Evolutionary conservation across 2,113 vertebrate species (phyloP), one percentile per base, ranked within the genome.

Genomic region (Ammodramus savannarum): DNA sequence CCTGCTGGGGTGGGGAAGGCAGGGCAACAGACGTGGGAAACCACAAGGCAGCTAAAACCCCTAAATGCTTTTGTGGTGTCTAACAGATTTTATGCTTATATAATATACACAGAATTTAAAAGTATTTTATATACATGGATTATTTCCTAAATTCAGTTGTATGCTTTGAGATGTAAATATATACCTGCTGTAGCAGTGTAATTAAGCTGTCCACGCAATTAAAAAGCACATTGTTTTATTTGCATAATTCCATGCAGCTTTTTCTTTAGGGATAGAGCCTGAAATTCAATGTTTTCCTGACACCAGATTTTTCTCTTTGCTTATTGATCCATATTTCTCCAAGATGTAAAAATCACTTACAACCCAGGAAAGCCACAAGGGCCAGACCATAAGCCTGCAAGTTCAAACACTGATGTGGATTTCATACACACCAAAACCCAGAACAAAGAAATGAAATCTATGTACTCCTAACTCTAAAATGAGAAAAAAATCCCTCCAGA

Each of bases 131-230:
- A 41, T 32, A 72, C 14, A 83, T 20, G 13, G 46, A 39, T 31
- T 76, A 32, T 65, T 90, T 76, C 71, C 67, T 55, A 41, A 55
- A 41, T 77, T 44, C 67, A 69, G 34, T 76, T 80, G 19, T 12
- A 14, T 20, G 27, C n/a, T 58, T 62, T 74, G 38, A 88, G 48
- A 74, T 66, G 44, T 54, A 76, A 93, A 76, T 23, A 91, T 32
- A 79, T 34, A 83, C 4, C 21, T 51, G 29, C 10, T 77, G 17
- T 46, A 54, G 46, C 49, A 74, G 8, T 39, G 67, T 38, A 96
- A 87, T 85, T 87, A 85, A 57, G 46, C 27, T 62, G 36, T n/a
- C 85, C 46, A 11, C n/a, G 67, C 59, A 85, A 83, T 93, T 80
- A 93, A 79, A 72, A 85, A 86, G 6, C 39, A 65, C 0, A 0